A percentile compares a stretch with the other conserved stretches of the same genome.
These are phyloP conservation scores for Theristicus caerulescens DNA, from an alignment of 2,113 vertebrate genomes.

Conservation along the genomic window DNA sequence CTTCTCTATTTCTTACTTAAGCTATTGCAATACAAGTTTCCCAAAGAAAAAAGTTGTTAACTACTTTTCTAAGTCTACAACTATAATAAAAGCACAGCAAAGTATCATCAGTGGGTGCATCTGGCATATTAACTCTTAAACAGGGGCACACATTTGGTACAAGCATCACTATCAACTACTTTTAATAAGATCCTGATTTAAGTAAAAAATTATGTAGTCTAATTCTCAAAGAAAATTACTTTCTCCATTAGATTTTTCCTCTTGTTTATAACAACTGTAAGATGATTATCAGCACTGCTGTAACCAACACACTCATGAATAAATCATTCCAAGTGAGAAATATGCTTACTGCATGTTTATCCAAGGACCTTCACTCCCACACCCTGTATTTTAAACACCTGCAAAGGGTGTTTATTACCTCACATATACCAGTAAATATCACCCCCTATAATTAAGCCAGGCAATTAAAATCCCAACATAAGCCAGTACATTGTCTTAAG, in stretches of 20 bases:
- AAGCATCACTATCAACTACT: neutral
- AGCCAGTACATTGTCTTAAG: neutral
- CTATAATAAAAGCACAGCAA: neutral
- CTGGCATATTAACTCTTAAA: neutral
- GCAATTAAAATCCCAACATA: neutral
- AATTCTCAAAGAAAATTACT: neutral
- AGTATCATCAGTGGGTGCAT: neutral
- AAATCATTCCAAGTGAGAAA: neutral
- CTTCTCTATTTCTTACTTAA: neutral
- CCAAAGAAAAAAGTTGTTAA: neutral
- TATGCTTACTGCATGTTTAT: neutral
- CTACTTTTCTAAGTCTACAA: neutral
- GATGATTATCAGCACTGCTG: neutral
- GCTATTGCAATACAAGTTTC: neutral
- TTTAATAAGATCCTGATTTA: neutral
- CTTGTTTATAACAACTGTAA: neutral
- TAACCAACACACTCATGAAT: neutral
- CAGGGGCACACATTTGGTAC: neutral
- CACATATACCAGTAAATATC: neutral
- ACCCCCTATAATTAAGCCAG: neutral
- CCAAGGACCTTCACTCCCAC: neutral
- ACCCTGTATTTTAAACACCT: neutral
- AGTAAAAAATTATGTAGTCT: neutral
- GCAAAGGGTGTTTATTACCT: slow-evolving; percentile 17
- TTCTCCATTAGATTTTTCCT: neutral